Percentiles rank a stretch among this genome's conserved stretches.
phyloP scores from a whole-genome alignment of 2,888 invertebrate species.

The Ochropleura leucogaster region DNA sequence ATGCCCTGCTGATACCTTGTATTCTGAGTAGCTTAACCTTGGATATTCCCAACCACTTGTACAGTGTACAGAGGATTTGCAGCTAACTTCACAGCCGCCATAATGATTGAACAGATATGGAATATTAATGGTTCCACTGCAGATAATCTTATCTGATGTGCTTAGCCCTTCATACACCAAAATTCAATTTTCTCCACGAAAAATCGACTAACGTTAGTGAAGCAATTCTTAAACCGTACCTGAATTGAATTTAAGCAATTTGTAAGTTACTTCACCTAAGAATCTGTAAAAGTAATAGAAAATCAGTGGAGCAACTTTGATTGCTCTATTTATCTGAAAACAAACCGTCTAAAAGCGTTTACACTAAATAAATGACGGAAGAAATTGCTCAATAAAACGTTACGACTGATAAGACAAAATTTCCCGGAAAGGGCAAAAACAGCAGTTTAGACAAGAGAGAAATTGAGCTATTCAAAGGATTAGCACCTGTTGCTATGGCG shows the following conservation, averaged over 20 bases:
- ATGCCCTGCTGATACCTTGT: no score
- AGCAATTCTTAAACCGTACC: neutral
- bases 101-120: no score
- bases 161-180: neutral
- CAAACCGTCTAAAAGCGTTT: constrained; percentile 19
- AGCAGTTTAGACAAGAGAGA: constrained; percentile 32
- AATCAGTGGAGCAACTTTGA: constrained; percentile 17
- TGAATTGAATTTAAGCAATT: constrained; percentile 7
- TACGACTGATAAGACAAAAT: constrained; percentile 57
- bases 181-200: neutral
- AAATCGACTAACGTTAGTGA: neutral
- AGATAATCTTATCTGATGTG: no score
- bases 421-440: constrained; percentile 37
- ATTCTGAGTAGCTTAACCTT: no score
- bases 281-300: constrained; percentile 8
- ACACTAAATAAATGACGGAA: constrained; percentile 50
- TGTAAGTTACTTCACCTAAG: neutral
- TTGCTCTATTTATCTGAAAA: constrained; percentile 42
- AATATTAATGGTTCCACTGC: neutral
- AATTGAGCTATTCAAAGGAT: constrained; percentile 45
- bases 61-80: no score
- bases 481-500: constrained; percentile 56
- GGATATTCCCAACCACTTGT: no score
- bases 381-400: constrained; percentile 57
- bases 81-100: no score